Percentiles rank a stretch among this genome's conserved stretches.
Conservation (phyloP, 2,888 invertebrate species). For the Drosophila paramelanica region DNA sequence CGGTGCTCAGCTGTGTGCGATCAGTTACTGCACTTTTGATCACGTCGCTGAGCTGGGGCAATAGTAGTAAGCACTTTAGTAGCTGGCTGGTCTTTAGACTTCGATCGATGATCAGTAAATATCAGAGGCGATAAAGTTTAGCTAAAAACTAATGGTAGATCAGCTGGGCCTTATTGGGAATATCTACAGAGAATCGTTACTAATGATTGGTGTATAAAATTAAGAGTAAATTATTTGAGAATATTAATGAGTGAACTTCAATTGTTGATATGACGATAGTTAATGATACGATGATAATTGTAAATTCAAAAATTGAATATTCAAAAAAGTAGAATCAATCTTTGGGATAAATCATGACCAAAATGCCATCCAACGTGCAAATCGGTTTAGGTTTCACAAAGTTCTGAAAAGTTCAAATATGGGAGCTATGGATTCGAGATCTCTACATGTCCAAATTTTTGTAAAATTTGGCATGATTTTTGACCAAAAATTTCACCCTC, state of each 20-base stretch:
- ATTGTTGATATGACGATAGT: too few species aligned
- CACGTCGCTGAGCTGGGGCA: slow-evolving; percentile 60
- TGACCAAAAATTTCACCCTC: too few species aligned
- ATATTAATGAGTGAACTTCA: not conserved
- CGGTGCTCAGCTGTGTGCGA: slow-evolving; percentile 30
- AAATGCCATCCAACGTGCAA: too few species aligned
- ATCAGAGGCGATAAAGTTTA: slow-evolving; percentile 27
- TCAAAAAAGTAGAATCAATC: too few species aligned
- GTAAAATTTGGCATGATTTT: too few species aligned
- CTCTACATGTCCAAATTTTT: too few species aligned
- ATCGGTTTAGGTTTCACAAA: too few species aligned
- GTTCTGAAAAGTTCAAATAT: too few species aligned
- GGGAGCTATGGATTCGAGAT: too few species aligned
- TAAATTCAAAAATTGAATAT: too few species aligned
- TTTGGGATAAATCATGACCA: too few species aligned
- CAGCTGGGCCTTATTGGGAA: not conserved
- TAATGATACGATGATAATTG: too few species aligned
- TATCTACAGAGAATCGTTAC: not conserved
- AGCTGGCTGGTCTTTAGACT: slow-evolving; percentile 43
- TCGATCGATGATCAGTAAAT: slow-evolving; percentile 40
- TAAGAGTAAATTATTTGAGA: not conserved
- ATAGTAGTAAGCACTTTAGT: slow-evolving; percentile 43
- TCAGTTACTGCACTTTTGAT: slow-evolving; percentile 58
- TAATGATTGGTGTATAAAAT: not conserved
- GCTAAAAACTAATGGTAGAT: slow-evolving; percentile 7